Base-by-base conservation (phyloP, 2,113 vertebrate species). In the Melospiza melodia region DNA sequence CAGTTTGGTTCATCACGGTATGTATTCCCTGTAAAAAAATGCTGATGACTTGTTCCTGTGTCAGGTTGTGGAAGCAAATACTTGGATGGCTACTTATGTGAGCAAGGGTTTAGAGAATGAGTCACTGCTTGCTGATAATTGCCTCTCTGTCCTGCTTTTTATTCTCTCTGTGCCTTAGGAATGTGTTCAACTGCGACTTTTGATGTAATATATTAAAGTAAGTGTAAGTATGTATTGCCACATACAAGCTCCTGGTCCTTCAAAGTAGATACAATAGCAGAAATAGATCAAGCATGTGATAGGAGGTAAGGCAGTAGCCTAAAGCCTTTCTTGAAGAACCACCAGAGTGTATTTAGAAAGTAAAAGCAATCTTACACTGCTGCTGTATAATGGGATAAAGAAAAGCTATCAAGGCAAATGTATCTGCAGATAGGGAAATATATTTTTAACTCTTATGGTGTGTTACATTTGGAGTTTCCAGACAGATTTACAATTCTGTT, bases 231-330 rank as follows among this genome's bases (percentile, higher is more conserved):
- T 39, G 41, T 61, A 24, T 87, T 83, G 65, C 65, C 77, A 71
- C 49, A 43, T 80, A 19, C 43, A 77, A 44, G 72, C 48, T 78
- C 43, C 44, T 35, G 41, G 54, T 93, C 69, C 51, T 67, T 90
- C 61, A 31, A 12, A 93, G 74, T 35, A 87, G 75, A 61, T 88
- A 18, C 49, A 62, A 68, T 43, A 71, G 72, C 68, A 75, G 77
- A 90, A 93, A 92, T 89, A 95, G 95, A 95, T 96, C 66, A 87
- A 89, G 83, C 76, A 30, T 89, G 69, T 81, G 94, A 92, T 90
- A 81, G 76, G 83, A 94, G 94, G 74, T 91, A 67, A 96, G 73
- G 68, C 88, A 93, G 75, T 95, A 91, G 90, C 85, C 94, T 96
- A 33, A 90, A 95, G 88, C 76, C 44, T 68, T 94, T 94, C 90